Evolutionary conservation across 1,140 invertebrate genomes (phyloP).

Genomic region (Elymnias hypermnestra): DNA sequence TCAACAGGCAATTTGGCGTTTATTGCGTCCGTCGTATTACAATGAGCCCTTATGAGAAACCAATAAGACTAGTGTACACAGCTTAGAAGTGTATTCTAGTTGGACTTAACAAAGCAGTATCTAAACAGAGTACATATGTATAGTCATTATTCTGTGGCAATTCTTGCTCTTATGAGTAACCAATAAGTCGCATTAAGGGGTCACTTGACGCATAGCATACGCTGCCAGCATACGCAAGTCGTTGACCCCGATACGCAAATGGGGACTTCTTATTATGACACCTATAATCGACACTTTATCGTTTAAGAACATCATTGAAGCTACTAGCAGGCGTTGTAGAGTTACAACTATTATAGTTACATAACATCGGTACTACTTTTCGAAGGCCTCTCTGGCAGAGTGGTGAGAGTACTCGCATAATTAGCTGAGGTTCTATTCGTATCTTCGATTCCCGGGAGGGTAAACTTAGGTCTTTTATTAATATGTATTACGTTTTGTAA

Average conservation of each 20-base stretch:
- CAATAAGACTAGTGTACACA: conserved; percentile 23
- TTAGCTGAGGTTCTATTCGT: no score
- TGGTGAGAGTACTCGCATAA: no score
- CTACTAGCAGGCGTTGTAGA: background rate
- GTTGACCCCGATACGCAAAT: conserved; percentile 63
- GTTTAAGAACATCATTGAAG: background rate
- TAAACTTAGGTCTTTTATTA: no score
- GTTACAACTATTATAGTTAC: no score
- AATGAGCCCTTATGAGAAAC: conserved; percentile 39
- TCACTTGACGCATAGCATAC: conserved; percentile 60
- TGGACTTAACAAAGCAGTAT: background rate
- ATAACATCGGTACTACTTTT: no score
- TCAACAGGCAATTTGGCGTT: conserved; percentile 36
- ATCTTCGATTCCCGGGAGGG: no score
- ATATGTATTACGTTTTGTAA: no score
- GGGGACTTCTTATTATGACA: conserved; percentile 46
- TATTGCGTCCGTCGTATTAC: conserved; percentile 32
- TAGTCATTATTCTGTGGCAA: conserved; percentile 1
- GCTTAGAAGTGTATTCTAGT: conserved; percentile 4
- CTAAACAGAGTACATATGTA: background rate
- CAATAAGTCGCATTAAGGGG: conserved; percentile 71
- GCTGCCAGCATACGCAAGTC: conserved; percentile 61
- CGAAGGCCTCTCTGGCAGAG: no score
- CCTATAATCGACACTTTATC: conserved; percentile 19
- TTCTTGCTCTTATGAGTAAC: conserved; percentile 61